phyloP scores from a whole-genome alignment of 2,888 invertebrate species.

The Netelia fuscicornis region DNA sequence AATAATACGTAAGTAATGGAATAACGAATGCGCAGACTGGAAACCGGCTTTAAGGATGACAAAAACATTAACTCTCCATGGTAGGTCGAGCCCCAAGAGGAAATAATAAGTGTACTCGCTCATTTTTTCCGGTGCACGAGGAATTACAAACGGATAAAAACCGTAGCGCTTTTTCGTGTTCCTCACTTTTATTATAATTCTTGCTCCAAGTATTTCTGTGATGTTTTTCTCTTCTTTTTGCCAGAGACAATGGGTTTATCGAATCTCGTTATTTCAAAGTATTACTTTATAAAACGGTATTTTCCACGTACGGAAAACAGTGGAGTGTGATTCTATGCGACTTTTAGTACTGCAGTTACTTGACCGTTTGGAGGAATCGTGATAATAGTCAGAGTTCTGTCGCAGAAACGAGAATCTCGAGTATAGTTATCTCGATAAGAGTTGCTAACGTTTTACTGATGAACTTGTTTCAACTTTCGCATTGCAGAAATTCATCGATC shows the following conservation, averaged over 20 bases:
- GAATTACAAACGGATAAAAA: not conserved
- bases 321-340: slow-evolving; percentile 20
- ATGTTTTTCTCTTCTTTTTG: slow-evolving; percentile 10
- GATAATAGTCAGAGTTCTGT: not conserved
- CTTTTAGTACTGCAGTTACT: slow-evolving; percentile 17
- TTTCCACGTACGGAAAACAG: slow-evolving; percentile 6
- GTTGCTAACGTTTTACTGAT: not conserved
- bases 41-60: not conserved
- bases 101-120: slow-evolving; percentile 28
- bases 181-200: slow-evolving; percentile 15
- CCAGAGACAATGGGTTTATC: slow-evolving; percentile 39
- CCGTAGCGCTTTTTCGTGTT: slow-evolving; percentile 41
- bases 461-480: not conserved
- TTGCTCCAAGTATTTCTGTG: slow-evolving; percentile 10
- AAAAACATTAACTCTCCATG: slow-evolving; percentile 5
- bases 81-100: slow-evolving; percentile 18
- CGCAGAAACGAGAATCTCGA: not conserved
- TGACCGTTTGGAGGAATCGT: slow-evolving; percentile 1
- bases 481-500: not conserved
- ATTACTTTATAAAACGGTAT: slow-evolving; percentile 2
- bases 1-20: not conserved
- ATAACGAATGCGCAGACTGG: not conserved
- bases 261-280: slow-evolving; percentile 11
- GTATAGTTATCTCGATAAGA: not conserved
- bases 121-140: not conserved